Base-by-base conservation (phyloP, 1,140 invertebrate species). In the Drosophila subobscura region DNA sequence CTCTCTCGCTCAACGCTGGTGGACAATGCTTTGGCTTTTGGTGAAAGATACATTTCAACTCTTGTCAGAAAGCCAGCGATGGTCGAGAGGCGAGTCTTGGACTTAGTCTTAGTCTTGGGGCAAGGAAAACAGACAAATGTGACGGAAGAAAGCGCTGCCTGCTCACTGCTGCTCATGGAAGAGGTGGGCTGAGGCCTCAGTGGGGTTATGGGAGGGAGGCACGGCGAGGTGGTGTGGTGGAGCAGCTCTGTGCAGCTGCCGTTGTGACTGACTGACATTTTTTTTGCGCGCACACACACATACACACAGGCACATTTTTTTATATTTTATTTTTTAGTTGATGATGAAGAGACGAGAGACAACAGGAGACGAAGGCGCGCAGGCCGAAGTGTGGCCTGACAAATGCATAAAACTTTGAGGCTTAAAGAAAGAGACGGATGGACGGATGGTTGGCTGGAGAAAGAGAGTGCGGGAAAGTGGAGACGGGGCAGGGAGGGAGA, bases 41-140 rank as follows among this genome's bases (percentile, higher is more conserved):
- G 83, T 88, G 83, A 88, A 88, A 88, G 83, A 88, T 88, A 89
- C 83, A 89, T 88, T 89, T 88, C 83, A 88, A 53, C 83, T 88
- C 78, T 88, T 89, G 83, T 88, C 83, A 88, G 80, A 88, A 86
- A 75, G 63, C 70, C 81, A 77, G 76, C 73, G 72, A 57, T 74
- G 80, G 57, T 51, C 61, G 27, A 68, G 27, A 68, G 33, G 10
- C 33, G 33, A 37, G 33, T 37, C 33, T 12, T 10, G 3, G 33
- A 12, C 33, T 12, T 10, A 4, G 10, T 37, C 33, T 37, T 12
- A 10, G 70, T 64, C 72, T 85, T 76, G 79, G 73, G 61, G 77
- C 53, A 79, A 71, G 76, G 71, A 79, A 84, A 70, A 61, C 71
- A 80, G 81, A 80, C 83, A 85, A 84, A 86, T 85, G 80, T 81